Evolutionary conservation across 2,113 vertebrate genomes (phyloP), one percentile per base, ranked within the genome.

Genomic region (Cisticola juncidis): DNA sequence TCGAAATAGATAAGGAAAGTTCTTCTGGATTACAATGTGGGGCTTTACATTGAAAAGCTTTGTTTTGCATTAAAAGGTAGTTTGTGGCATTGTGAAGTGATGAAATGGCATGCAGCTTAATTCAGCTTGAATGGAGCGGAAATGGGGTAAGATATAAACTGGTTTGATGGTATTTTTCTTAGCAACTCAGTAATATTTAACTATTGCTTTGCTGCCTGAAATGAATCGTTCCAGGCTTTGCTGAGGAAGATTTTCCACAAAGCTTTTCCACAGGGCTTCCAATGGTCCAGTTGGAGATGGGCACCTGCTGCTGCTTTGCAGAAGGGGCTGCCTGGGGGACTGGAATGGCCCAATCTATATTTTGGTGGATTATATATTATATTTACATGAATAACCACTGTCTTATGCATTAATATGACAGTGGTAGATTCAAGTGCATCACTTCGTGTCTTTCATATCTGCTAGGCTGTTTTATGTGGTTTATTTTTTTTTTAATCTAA

Each of bases 41-140:
- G 77, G 40, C 78, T 97, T 97, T 97, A 81, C 81, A 96, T 71
- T 94, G 94, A 58, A 90, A 96, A 97, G 91, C 94, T 79, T 94
- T 97, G 88, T 77, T 98, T 97, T 94, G 90, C 92, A 92, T 58
- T 81, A 93, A 65, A 87, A 85, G 68, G 77, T 86, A 95, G 88
- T 96, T 94, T 96, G 92, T 95, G 88, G 92, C 92, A 92, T 94
- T 97, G 95, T 81, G 88, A 90, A 92, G 88, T 92, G 97, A 95
- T 95, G 85, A 97, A 97, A 96, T 79, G 44, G 57, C 77, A 62
- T 71, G 78, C 83, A 70, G 84, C 44, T 77, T 57, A 72, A 92
- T 90, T 56, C 47, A 35, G 54, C 76, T 90, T 95, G 72, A 96
- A 92, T 64, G 70, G 86, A 86, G 70, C 23, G 76, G 90, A 95